Base-by-base conservation (phyloP, 2,113 vertebrate genomes). In the Gymnogyps californianus region DNA sequence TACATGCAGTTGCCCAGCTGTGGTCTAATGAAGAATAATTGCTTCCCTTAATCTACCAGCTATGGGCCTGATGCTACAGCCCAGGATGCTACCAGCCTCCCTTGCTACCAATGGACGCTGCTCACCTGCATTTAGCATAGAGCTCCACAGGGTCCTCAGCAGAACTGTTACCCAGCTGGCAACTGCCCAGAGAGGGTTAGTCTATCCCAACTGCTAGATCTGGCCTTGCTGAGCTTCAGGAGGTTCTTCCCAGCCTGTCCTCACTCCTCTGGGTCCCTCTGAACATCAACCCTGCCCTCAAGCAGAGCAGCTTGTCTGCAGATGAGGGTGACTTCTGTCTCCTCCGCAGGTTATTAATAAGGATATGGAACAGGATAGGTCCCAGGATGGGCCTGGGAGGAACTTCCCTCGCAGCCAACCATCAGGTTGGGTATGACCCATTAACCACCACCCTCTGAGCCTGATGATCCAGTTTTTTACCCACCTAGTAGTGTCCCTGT, bases 131-230 rank as follows among this genome's bases (percentile, higher is more conserved):
- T 10, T 31, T 18, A 51, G 76, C 51, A 28, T 2, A 71, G 51
- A 8, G 1, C 31, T 44, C 21, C 47, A 61, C 38, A 52, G 17
- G 3, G 19, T 79, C 78, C 59, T 59, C 20, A 8, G 32, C 13
- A 54, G 29, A 20, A 11, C 19, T 40, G 42, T 29, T 16, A 31
- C n/a, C 38, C 1, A 19, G 21, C 46, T 31, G 47, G n/a, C 26
- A 22, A 21, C 14, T 1, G 22, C 34, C 46, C 28, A 24, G 40
- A 64, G n/a, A 6, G 6, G 8, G 10, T 91, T 38, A 46, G 16
- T 64, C 47, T 61, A 46, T 32, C 59, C 54, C 0, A 1, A 1
- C 34, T 22, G 34, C 71, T 46, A 38, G 24, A 6, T 11, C 20
- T 3, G 11, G 26, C 44, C 26, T 71, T 34, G 57, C 21, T 21